phyloP scores from a whole-genome alignment of 2,113 vertebrate species.

The Stictonetta naevosa region DNA sequence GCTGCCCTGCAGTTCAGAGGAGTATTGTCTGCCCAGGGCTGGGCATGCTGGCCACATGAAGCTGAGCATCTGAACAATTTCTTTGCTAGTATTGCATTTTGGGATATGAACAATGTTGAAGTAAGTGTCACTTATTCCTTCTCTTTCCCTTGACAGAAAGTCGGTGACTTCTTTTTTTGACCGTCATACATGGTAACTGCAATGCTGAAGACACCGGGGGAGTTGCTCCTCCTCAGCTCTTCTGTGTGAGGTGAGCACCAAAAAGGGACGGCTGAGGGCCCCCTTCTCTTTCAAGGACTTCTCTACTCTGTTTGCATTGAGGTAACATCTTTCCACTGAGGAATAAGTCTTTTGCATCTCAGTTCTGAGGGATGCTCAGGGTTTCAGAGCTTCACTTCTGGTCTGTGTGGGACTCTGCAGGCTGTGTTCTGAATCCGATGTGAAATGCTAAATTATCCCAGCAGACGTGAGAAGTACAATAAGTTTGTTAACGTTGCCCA shows the following conservation, averaged over 20 bases:
- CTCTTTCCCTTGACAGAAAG: neutral
- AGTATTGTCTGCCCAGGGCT: fast-evolving
- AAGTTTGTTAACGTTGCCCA: neutral
- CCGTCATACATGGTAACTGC: neutral
- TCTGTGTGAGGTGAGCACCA: constrained; percentile 57
- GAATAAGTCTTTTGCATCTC: neutral
- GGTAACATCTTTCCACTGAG: neutral
- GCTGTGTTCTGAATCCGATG: neutral
- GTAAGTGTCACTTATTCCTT: neutral
- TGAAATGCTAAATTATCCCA: neutral
- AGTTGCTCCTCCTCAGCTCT: constrained; percentile 29
- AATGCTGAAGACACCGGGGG: constrained; percentile 41
- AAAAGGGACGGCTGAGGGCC: neutral
- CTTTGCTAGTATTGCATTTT: neutral
- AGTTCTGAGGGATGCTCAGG: neutral
- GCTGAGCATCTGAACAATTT: neutral
- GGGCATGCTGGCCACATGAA: neutral
- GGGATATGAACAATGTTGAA: neutral
- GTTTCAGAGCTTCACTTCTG: neutral
- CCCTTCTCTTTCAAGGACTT: neutral
- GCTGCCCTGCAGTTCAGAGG: neutral
- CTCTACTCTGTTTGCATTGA: neutral
- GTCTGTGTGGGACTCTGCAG: neutral
- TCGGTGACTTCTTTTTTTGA: neutral
- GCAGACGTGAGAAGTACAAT: neutral